A percentile compares a stretch with the other conserved stretches of the same genome.
phyloP scores from a whole-genome alignment of 2,888 invertebrate genomes.

The Noctua comes region DNA sequence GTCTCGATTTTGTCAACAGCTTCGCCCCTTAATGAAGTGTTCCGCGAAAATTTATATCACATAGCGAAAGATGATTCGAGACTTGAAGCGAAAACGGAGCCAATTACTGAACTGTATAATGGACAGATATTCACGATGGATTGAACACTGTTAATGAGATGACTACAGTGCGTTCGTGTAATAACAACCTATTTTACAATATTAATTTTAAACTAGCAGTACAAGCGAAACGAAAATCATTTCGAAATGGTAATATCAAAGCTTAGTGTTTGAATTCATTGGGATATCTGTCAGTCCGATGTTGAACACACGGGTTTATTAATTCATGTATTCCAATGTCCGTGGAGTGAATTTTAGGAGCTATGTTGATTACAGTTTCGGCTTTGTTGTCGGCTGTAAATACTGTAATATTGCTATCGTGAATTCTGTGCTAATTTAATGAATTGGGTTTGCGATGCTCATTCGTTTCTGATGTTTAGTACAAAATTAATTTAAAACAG shows the following conservation, averaged over 20 bases:
- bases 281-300: conserved; percentile 29
- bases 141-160: conserved; percentile 78
- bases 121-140: conserved; percentile 75
- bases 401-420: conserved; percentile 15
- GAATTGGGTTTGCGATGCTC: conserved; percentile 1
- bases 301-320: conserved; percentile 43
- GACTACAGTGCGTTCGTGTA: conserved; percentile 66
- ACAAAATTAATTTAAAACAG: neutral
- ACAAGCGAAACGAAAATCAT: conserved; percentile 48
- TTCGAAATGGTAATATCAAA: conserved; percentile 54
- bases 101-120: conserved; percentile 82
- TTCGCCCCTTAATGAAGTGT: conserved; percentile 42
- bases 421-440: conserved; percentile 9
- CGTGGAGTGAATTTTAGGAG: conserved; percentile 50
- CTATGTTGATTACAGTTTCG: conserved; percentile 38
- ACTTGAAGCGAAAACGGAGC: conserved; percentile 74
- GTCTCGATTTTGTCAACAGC: conserved; percentile 32
- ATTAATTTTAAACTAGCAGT: conserved; percentile 71
- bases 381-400: conserved; percentile 33
- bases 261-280: conserved; percentile 48
- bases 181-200: conserved; percentile 74
- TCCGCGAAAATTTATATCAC: conserved; percentile 60
- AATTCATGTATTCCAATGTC: conserved; percentile 54
- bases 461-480: conserved; percentile 3
- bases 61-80: conserved; percentile 51